Percentiles rank a stretch among this genome's conserved stretches.
These are phyloP conservation scores for Hippocampus zosterae DNA, from an alignment of 2,113 vertebrate genomes.

Conservation along the genomic window DNA sequence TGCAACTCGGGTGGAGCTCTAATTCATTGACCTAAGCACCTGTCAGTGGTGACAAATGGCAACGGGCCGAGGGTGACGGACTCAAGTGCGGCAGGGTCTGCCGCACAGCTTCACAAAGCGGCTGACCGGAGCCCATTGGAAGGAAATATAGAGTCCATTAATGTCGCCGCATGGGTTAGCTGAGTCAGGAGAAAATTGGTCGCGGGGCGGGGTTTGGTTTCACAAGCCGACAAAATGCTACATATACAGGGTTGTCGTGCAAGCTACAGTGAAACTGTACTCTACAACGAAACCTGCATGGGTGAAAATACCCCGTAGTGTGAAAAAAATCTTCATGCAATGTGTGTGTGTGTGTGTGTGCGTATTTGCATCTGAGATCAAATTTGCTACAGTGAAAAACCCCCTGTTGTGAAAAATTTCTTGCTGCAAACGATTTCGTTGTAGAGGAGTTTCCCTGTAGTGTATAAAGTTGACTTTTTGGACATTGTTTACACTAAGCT, in stretches of 20 bases:
- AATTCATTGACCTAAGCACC: constrained; percentile 34
- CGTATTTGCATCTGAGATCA: too few relatives aligned
- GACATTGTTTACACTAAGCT: neutral
- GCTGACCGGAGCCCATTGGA: constrained; percentile 14
- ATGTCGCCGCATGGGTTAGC: constrained; percentile 4
- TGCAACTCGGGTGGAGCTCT: constrained; percentile 29
- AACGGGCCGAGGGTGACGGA: constrained; percentile 6
- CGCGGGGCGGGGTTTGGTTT: neutral
- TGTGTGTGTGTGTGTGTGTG: too few relatives aligned
- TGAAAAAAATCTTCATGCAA: too few relatives aligned
- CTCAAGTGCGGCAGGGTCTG: constrained; percentile 26
- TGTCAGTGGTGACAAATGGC: constrained; percentile 43
- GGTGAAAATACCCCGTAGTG: too few relatives aligned
- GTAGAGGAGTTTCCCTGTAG: too few relatives aligned
- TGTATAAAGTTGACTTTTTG: constrained; percentile 11
- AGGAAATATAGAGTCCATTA: constrained; percentile 23
- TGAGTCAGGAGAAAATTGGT: neutral
- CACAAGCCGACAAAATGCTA: neutral
- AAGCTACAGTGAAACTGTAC: too few relatives aligned
- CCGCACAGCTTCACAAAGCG: constrained; percentile 28
- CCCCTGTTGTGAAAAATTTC: too few relatives aligned
- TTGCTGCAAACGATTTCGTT: too few relatives aligned
- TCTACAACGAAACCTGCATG: too few relatives aligned
- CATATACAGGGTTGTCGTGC: neutral
- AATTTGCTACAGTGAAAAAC: too few relatives aligned